Percentiles rank a stretch among this genome's conserved stretches.
These are phyloP conservation scores for Campoletis sonorensis DNA, from an alignment of 1,140 invertebrate genomes.

Conservation along the genomic window DNA sequence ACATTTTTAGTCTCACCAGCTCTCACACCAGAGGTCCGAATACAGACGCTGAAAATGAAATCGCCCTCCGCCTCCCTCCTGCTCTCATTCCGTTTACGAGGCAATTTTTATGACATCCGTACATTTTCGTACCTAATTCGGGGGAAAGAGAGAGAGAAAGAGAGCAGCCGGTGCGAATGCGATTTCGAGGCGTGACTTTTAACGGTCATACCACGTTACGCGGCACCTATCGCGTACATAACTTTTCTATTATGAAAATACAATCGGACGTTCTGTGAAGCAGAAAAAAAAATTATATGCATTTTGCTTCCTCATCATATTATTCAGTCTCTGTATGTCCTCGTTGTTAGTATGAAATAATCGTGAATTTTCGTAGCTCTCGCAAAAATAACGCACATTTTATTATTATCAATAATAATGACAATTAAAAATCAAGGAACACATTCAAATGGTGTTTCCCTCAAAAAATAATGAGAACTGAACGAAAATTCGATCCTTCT, in stretches of 20 bases:
- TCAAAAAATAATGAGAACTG: too few relatives aligned
- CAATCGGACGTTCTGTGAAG: too few relatives aligned
- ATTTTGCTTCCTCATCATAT: too few relatives aligned
- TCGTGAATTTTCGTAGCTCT: too few relatives aligned
- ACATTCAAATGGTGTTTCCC: too few relatives aligned
- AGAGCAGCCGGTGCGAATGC: constrained; percentile 1
- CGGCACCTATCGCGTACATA: background rate
- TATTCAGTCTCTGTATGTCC: too few relatives aligned
- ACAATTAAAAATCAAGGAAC: too few relatives aligned
- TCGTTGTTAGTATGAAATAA: too few relatives aligned
- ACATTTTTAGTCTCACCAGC: constrained; percentile 1
- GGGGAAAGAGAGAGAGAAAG: background rate
- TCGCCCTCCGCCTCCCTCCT: background rate
- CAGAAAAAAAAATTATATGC: too few relatives aligned
- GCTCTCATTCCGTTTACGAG: constrained; percentile 47
- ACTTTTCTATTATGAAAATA: background rate
- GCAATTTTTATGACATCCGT: constrained; percentile 54
- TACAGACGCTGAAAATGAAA: constrained; percentile 28
- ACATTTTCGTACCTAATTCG: constrained; percentile 50
- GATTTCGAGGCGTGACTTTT: constrained; percentile 12
- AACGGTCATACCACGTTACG: background rate
- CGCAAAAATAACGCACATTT: too few relatives aligned
- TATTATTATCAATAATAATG: too few relatives aligned
- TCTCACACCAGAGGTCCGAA: background rate
- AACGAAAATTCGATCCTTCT: too few relatives aligned